A percentile compares a stretch with the other conserved stretches of the same genome.
Evolutionary conservation across 2,113 vertebrate genomes (phyloP).

Genomic region (Willisornis vidua): DNA sequence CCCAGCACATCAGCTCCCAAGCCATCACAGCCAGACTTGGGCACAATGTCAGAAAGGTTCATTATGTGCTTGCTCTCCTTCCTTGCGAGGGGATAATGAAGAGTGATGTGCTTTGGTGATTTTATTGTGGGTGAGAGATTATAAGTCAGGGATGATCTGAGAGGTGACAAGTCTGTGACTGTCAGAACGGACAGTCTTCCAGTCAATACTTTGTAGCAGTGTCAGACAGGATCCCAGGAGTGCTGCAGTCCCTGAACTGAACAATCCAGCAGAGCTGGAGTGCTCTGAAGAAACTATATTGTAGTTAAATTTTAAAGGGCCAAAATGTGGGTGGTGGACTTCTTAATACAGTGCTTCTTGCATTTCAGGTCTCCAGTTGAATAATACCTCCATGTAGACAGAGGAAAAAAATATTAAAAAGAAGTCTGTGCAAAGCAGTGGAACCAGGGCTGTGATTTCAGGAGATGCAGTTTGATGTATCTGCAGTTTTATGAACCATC

Average conservation of each 20-base stretch:
- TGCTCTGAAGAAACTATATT: neutral
- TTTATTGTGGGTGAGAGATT: neutral
- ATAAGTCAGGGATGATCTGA: neutral
- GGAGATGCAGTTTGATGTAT: neutral
- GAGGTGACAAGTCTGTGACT: neutral
- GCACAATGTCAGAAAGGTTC: neutral
- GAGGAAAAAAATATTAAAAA: neutral
- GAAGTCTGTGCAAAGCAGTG: neutral
- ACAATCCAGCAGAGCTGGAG: neutral
- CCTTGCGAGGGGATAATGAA: neutral
- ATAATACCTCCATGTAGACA: neutral
- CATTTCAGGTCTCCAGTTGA: neutral
- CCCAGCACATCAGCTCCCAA: neutral
- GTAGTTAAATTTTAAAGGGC: neutral
- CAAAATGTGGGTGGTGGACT: fast-evolving
- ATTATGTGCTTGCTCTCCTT: neutral
- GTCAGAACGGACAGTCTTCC: neutral
- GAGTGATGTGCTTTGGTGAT: neutral
- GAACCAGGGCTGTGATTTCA: neutral
- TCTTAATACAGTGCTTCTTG: neutral
- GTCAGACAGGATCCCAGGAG: neutral
- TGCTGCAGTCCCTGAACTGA: neutral
- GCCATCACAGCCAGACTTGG: neutral
- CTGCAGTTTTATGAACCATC: neutral
- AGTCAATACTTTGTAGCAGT: neutral